phyloP scores from a whole-genome alignment of 2,888 invertebrate species.

The Lithodes maja region DNA sequence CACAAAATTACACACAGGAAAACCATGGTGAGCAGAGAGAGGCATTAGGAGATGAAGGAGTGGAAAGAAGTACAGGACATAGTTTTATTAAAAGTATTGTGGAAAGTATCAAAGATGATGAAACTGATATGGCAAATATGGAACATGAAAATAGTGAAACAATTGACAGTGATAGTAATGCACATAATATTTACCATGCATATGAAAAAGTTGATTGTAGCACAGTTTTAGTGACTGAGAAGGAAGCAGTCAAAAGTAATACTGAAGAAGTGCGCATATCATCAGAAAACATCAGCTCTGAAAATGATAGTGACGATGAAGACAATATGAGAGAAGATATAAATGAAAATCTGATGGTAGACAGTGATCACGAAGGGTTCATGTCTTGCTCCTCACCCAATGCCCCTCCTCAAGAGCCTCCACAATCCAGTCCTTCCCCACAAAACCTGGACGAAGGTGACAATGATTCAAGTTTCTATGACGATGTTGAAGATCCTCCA shows the following conservation, averaged over 20 bases:
- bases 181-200: background rate
- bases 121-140: background rate
- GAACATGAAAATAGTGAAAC: background rate
- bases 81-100: background rate
- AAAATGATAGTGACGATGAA: background rate
- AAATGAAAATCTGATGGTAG: background rate
- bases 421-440: background rate
- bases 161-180: background rate
- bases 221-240: background rate
- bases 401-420: slow-evolving; percentile 13
- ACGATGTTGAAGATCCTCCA: slow-evolving; percentile 74
- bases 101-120: background rate
- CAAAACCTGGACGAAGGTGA: slow-evolving; percentile 54
- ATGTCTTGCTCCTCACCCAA: slow-evolving; percentile 43
- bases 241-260: background rate
- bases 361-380: slow-evolving; percentile 11
- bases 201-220: background rate
- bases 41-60: background rate
- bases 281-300: background rate
- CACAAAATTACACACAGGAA: background rate
- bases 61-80: background rate
- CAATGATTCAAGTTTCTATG: slow-evolving; percentile 73
- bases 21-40: background rate
- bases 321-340: background rate
- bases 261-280: background rate